Evolutionary conservation across 2,113 vertebrate genomes (phyloP), one percentile per base, ranked within the genome.

Genomic region (Tinamus guttatus): DNA sequence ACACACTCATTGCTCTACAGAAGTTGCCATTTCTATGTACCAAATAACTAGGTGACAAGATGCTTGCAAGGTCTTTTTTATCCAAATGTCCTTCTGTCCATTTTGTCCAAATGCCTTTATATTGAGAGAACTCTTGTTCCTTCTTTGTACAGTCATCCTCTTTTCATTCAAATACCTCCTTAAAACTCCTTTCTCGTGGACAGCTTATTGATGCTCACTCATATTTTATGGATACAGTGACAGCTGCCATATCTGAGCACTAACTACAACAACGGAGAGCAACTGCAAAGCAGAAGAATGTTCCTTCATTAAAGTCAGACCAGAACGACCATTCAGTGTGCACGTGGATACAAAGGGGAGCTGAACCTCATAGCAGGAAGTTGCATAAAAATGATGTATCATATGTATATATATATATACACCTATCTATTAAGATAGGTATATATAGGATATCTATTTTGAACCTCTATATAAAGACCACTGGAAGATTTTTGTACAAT

Each of bases 141-240:
- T 49, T 70, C 38, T 74, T 40, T 25, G 12, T 22, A n/a, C 0
- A 0, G 51, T 45, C 11, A 47, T 41, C 64, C 11, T 56, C 41
- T 90, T 6, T 9, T 85, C 71, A 64, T 84, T 78, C 38, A 85
- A 95, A 56, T 76, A 59, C 59, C 71, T 90, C 85, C 93, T 89
- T 96, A 92, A 92, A 96, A 89, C 67, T 87, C 43, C 40, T 59
- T 93, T 91, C 54, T 85, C 76, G 74, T 83, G 16, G 60, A 43
- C 11, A 84, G 15, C 22, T 94, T 88, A 76, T 79, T 92, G 76
- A 94, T 54, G 69, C 58, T 78, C 1, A 19, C 68, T 90, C 88
- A 84, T 88, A 90, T 93, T 83, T 90, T 81, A 91, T 78, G 59
- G 76, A 69, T 78, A 69, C 14, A 54, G 52, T 79, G 89, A 88